Base-by-base conservation (phyloP, 2,113 vertebrate genomes). In the Hirundichthys speculiger region DNA sequence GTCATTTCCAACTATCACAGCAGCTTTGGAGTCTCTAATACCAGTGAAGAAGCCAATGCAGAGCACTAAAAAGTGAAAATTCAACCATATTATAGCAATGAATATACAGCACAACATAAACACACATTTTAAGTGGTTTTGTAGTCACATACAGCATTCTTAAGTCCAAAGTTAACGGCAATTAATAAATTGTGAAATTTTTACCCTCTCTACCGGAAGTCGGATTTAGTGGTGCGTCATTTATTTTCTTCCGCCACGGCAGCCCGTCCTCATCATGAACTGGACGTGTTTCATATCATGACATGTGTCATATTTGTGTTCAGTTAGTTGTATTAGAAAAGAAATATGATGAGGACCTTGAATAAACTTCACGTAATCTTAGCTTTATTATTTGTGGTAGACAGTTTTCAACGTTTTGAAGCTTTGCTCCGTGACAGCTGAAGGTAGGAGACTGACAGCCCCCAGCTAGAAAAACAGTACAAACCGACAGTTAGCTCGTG, bases 371-470 rank as follows among this genome's bases (percentile, higher is more conserved):
- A 24, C 5, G 2, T 64, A 1, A 13, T 5, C 1, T 42, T 18
- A 62, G 5, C 52, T n/a, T 70, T 88, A 27, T 39, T 83, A 0
- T 79, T 79, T 41, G 21, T 84, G 3, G 19, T 76, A 12, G 49
- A 5, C 64, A 18, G 19, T 22, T 50, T n/a, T 0, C 20, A 9
- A 27, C 16, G 7, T 73, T 9, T 52, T 72, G 9, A 69, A 1
- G 20, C 40, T 66, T 39, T 70, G 69, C 53, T 58, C 70, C 7
- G 77, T 53, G 41, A 25, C 27, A 5, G 81, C 69, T 5, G 71
- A 86, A 73, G 90, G 90, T 91, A 85, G 58, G 87, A 39, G 15
- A 40, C 46, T n/a, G 41, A 13, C 9, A 4, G 38, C 27, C 24
- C 40, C 30, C n/a, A 55, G 20, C 30, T 56, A 50, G 48, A 59